Evolutionary conservation across 2,113 vertebrate genomes (phyloP), one percentile per base, ranked within the genome.

Genomic region (Zapus hudsonius): DNA sequence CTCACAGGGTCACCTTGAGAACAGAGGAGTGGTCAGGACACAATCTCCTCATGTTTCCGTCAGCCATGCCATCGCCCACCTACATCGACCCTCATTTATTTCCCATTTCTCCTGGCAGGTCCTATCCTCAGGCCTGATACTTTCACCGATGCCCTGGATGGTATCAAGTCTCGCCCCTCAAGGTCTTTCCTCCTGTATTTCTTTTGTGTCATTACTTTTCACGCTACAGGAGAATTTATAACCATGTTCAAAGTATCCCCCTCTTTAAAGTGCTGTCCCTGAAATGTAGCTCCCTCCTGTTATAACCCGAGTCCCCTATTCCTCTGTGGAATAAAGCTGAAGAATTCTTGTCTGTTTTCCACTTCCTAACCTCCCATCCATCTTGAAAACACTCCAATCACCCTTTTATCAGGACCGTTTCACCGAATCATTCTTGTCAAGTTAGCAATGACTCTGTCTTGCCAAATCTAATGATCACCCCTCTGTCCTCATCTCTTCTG

Each of bases 361-460:
- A 86, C 8, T 81, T 70, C 52, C 55, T 88, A 78, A 59, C 10
- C 2, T 88, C 29, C 5, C 40, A 40, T 93, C 64, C 67, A 31
- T 93, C 93, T 90, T 93, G 91, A 70, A 79, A 95, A 55, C 47
- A 85, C 23, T 52, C 36, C n/a, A 63, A n/a, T 80, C 82, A 92
- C 15, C 25, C 29, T 82, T 79, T 90, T 79, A 74, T 82, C 42
- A 3, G 25, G 74, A 59, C 27, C 25, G 27, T 63, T 85, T 33
- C 42, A 63, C 47, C 1, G 0, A 92, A 75, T 92, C 66, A 89
- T 36, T 94, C 80, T 25, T 67, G 82, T 84, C 85, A 80, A 76
- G 31, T 13, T 63, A 55, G n/a, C 61, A 61, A 73, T 40, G 67
- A 75, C 72, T 76, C 66, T n/a, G 36, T 84, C 90, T 87, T 72